These are phyloP conservation scores for Perca fluviatilis DNA, from an alignment of 2,113 vertebrate species.

Conservation along the genomic window DNA sequence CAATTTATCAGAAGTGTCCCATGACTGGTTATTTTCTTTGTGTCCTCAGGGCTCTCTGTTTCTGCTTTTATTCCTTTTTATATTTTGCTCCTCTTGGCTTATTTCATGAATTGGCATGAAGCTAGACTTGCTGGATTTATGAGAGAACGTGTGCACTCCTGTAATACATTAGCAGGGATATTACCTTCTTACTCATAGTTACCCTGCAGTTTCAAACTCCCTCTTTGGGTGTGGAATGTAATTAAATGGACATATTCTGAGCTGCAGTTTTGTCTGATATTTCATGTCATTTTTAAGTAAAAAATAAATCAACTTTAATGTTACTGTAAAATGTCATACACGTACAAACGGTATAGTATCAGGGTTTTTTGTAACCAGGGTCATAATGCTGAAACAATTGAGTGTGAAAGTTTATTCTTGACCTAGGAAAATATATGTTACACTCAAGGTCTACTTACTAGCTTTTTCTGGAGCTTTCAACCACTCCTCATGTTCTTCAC, in stretches of 20 bases:
- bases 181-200: not conserved
- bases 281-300: not conserved
- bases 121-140: conserved; percentile 12
- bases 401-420: no score
- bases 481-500: not conserved
- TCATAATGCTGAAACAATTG: no score
- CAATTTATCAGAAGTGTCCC: conserved; percentile 30
- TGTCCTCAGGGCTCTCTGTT: not conserved
- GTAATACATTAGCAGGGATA: conserved; percentile 17
- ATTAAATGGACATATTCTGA: not conserved
- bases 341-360: no score
- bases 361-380: no score
- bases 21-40: conserved; percentile 11
- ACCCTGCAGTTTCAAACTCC: not conserved
- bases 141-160: conserved; percentile 8
- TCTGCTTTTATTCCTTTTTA: conserved; percentile 24
- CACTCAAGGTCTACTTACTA: not conserved
- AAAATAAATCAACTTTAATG: not conserved
- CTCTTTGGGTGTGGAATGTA: not conserved
- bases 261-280: not conserved
- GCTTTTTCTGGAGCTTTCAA: not conserved
- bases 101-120: conserved; percentile 37
- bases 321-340: not conserved
- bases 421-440: no score
- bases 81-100: conserved; percentile 21